A percentile compares a stretch with the other conserved stretches of the same genome.
These are phyloP conservation scores for Netelia inedita DNA, from an alignment of 2,888 invertebrate species.

Conservation along the genomic window DNA sequence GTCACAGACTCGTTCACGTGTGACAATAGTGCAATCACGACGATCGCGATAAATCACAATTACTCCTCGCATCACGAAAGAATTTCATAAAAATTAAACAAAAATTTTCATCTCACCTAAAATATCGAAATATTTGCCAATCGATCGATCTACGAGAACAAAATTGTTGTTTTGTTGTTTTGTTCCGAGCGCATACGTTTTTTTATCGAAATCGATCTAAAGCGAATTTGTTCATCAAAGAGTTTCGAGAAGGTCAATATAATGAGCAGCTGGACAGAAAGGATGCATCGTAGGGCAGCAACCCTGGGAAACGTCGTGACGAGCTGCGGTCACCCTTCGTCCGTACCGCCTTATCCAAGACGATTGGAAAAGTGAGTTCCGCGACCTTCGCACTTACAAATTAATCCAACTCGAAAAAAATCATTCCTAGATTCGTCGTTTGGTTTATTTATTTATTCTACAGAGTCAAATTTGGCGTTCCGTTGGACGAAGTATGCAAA, in stretches of 20 bases:
- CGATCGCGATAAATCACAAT: slow-evolving; percentile 3
- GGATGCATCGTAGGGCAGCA: slow-evolving; percentile 96
- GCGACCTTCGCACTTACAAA: neutral
- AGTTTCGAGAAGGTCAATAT: slow-evolving; percentile 60
- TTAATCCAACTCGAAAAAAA: neutral
- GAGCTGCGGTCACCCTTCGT: slow-evolving; percentile 94
- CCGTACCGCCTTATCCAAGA: slow-evolving; percentile 91
- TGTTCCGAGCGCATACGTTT: neutral
- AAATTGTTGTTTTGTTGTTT: neutral
- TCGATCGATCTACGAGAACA: neutral
- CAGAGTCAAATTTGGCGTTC: slow-evolving; percentile 96
- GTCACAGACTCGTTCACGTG: slow-evolving; percentile 20
- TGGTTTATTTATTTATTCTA: slow-evolving; percentile 73
- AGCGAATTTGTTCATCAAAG: neutral
- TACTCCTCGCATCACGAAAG: neutral
- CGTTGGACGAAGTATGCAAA: slow-evolving; percentile 96
- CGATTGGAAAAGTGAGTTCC: slow-evolving; percentile 90
- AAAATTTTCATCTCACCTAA: neutral
- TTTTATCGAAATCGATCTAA: neutral
- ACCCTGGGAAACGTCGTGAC: slow-evolving; percentile 96
- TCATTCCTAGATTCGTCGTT: neutral
- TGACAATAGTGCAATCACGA: slow-evolving; percentile 31
- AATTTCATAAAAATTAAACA: neutral
- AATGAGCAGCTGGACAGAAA: slow-evolving; percentile 97
- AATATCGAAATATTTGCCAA: neutral